Base-by-base conservation (phyloP, 2,888 invertebrate species). In the Drosophila subquinaria region DNA sequence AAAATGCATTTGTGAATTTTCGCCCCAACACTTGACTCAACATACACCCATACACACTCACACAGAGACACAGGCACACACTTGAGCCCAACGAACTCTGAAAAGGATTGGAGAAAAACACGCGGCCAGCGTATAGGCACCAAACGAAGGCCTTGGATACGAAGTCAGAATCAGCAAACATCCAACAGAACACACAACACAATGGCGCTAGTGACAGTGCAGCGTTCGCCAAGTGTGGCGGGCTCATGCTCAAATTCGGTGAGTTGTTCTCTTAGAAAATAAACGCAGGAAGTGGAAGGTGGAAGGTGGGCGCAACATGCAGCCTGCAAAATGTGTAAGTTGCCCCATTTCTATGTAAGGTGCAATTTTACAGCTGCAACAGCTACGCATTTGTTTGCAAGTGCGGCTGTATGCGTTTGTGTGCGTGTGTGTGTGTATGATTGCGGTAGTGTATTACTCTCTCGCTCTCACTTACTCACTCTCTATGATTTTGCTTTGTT, bases 151-250 rank as follows among this genome's bases (percentile, higher is more conserved):
- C 80, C 80, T 77, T 80, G 80, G 80, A 74, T 70, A 76, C 74
- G 70, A 50, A 67, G 64, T 50, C 60, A 61, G 33, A 33, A 33
- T 13, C 59, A 70, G 53, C 64, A 47, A 62, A 75, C 68, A 74
- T 53, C 57, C 57, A 74, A 73, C 47, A 60, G 40, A 45, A 70
- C 43, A 70, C 74, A 63, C n/a, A 60, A 73, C 52, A 76, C 76
- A 87, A 95, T 96, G 95, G 95, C 95, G 92, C 94, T 95, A 92
- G 95, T 96, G 93, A 95, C 95, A 89, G 95, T 96, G 91, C 95
- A 95, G 92, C 94, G 95, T 91, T 95, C 95, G 87, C 95, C 95
- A 87, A 95, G 95, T 93, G 94, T 95, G 89, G 94, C 94, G 93
- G 95, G 94, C 93, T 95, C 95, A 73, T 92, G 92, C 86, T 92